Evolutionary conservation across 2,113 vertebrate species (phyloP).

Genomic region (Paradoxurus hermaphroditus): DNA sequence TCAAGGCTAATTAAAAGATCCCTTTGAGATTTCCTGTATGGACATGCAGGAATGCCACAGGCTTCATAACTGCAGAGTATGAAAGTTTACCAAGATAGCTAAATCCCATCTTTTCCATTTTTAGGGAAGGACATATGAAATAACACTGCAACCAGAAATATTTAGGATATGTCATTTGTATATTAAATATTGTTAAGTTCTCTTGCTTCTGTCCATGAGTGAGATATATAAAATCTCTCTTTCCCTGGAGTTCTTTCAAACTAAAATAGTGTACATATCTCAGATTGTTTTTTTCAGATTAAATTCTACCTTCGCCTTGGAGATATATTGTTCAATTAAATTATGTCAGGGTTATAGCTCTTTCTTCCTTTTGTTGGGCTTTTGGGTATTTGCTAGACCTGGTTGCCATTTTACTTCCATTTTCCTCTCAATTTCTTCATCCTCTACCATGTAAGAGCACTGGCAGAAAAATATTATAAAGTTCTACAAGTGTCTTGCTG

Average conservation of each 20-base stretch:
- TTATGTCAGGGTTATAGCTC: neutral
- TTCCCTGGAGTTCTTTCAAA: neutral
- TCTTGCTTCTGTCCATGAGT: neutral
- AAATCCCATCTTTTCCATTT: neutral
- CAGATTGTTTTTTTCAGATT: neutral
- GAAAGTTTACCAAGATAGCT: neutral
- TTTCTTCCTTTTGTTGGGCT: neutral
- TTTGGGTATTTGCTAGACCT: neutral
- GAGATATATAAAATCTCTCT: neutral
- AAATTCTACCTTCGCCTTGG: neutral
- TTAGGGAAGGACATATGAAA: neutral
- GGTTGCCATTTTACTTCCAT: neutral
- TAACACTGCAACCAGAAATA: neutral
- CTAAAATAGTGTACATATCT: neutral
- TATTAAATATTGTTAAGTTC: neutral
- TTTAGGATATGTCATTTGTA: neutral
- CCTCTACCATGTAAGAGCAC: neutral
- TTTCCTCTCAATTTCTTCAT: neutral
- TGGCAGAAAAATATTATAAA: neutral
- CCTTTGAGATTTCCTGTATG: neutral
- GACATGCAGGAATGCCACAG: neutral
- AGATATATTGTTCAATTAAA: neutral
- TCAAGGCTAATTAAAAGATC: neutral
- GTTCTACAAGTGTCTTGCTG: neutral
- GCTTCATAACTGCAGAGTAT: neutral